Evolutionary conservation across 2,888 invertebrate genomes (phyloP), one percentile per base, ranked within the genome.

Genomic region (Endomychus coccineus): DNA sequence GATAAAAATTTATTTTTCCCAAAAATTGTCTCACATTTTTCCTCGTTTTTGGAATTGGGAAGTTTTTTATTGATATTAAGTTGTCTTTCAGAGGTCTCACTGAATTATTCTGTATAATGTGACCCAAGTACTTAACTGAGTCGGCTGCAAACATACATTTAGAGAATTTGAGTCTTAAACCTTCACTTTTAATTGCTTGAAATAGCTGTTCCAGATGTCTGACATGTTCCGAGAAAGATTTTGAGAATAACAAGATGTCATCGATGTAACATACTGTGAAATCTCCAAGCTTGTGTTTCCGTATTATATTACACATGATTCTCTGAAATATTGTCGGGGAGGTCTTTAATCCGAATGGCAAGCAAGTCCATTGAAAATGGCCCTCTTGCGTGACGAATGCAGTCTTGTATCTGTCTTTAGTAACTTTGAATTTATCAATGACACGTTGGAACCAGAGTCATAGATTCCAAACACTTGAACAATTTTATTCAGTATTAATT

Each of bases 321-420:
- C 46, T 43, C 22, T 45, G 46, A 19, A 47, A 45, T 14, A 49
- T 43, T 7, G 46, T 40, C 7, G n/a, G n/a, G n/a, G n/a, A n/a
- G n/a, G n/a, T n/a, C n/a, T n/a, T n/a, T n/a, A n/a, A n/a, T n/a
- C n/a, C n/a, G n/a, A n/a, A n/a, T n/a, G n/a, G n/a, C n/a, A n/a
- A n/a, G n/a, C n/a, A n/a, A n/a, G n/a, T n/a, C n/a, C n/a, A n/a
- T n/a, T n/a, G n/a, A n/a, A n/a, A n/a, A n/a, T n/a, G n/a, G n/a
- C n/a, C n/a, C n/a, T n/a, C n/a, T n/a, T n/a, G n/a, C n/a, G n/a
- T n/a, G n/a, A n/a, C n/a, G n/a, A n/a, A n/a, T n/a, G n/a, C 45
- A 41, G 10, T 45, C 5, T 46, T 62, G 27, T 51, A 23, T 48
- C n/a, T n/a, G n/a, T n/a, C n/a, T n/a, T n/a, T n/a, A n/a, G n/a